phyloP scores from a whole-genome alignment of 2,113 vertebrate species.

The Pygathrix nemaeus region DNA sequence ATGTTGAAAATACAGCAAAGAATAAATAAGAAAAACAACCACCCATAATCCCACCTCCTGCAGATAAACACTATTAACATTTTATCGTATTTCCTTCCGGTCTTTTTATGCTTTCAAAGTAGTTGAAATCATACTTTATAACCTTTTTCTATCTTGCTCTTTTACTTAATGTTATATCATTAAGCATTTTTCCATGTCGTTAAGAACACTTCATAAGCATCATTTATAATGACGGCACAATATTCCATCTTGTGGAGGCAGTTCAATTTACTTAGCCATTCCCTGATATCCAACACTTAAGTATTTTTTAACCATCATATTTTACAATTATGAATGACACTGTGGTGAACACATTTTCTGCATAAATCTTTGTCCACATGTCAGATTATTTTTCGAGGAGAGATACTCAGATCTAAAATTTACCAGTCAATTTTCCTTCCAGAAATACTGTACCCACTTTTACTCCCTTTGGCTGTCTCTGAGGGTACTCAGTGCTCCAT shows the following conservation, averaged over 20 bases:
- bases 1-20: conserved; percentile 23
- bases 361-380: conserved; percentile 45
- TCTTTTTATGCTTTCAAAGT: conserved; percentile 67
- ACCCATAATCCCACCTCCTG: conserved; percentile 56
- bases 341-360: neutral
- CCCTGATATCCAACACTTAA: neutral
- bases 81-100: conserved; percentile 62
- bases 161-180: conserved; percentile 76
- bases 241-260: conserved; percentile 51
- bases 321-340: conserved; percentile 57
- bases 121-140: conserved; percentile 72
- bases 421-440: conserved; percentile 12
- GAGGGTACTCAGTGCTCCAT: neutral
- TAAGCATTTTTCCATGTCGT: conserved; percentile 73
- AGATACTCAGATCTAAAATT: neutral
- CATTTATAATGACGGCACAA: conserved; percentile 43
- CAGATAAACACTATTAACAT: conserved; percentile 68
- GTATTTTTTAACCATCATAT: neutral
- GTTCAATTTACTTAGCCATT: conserved; percentile 53
- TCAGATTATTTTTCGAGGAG: conserved; percentile 50
- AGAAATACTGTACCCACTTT: neutral
- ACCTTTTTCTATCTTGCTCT: conserved; percentile 69
- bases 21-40: conserved; percentile 67
- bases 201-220: conserved; percentile 63
- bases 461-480: neutral